Base-by-base conservation (phyloP, 2,797 vertebrate genomes). In the Cottoperca gobio region DNA sequence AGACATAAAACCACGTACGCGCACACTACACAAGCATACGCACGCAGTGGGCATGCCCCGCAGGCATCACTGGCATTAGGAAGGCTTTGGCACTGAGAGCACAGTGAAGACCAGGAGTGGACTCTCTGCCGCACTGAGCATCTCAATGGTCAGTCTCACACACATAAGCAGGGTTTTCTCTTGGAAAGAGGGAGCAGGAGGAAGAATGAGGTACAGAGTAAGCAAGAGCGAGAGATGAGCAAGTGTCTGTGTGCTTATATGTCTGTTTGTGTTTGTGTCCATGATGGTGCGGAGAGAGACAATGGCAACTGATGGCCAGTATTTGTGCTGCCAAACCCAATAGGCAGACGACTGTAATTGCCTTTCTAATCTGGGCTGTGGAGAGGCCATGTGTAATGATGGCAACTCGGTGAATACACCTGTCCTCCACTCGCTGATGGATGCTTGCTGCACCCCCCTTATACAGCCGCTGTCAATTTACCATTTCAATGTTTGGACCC, bases 301-400 rank as follows among this genome's bases (percentile, higher is more conserved):
- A 81, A 90, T 81, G 80, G 84, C 84, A 87, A 91, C 83, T 82
- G 89, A 91, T 89, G 60, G 73, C 77, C 66, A 40, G 73, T 67
- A 40, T 84, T 79, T 74, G 67, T 73, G 68, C 65, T 87, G 84
- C 84, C 89, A 90, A 87, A 83, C 68, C 59, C 85, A 86, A 84
- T 73, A 81, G 75, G 78, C 82, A 79, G 75, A 83, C 78, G 74
- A 28, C 81, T 79, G 88, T 89, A 89, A 91, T 88, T 89, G 87
- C 70, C 78, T 80, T 82, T 65, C 76, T 90, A 88, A 89, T 90
- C 82, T 83, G 68, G 48, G 71, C 59, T 50, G 81, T 60, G 71
- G 85, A 87, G 81, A 81, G 86, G 82, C 84, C 79, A 88, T 85
- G 89, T 83, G 73, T 89, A 89, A 90, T 87, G 86, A 93, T 86